Evolutionary conservation across 2,888 invertebrate genomes (phyloP), one percentile per base, ranked within the genome.

Genomic region (Gymnoscelis rufifasciata): DNA sequence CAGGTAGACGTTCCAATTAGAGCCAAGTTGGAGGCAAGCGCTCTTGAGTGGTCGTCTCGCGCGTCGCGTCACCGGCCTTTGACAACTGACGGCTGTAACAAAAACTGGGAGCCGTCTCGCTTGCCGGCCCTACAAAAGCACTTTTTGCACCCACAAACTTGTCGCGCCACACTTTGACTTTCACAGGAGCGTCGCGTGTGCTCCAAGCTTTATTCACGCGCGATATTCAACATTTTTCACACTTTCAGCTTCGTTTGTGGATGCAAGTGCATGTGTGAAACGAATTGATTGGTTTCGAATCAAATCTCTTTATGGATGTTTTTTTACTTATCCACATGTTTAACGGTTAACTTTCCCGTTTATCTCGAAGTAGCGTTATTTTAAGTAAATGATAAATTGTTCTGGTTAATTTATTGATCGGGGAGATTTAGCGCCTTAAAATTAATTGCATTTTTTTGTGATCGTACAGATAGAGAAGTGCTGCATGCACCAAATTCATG

Each of bases 1-100:
- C 87, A 87, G 87, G 87, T 88, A 83, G 81, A 78, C 77, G 72
- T 81, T 58, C 86, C 88, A 87, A 87, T 88, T 87, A 88, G 83
- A 78, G 80, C 62, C 31, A 31, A 31, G 31, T 31, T 12, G 31
- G 31, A 31, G n/a, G 31, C 71, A 70, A 74, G 71, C 77, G 74
- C 70, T 71, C 75, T 78, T 72, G 75, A 83, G 78, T 72, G 72
- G 77, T 56, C 69, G 77, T 68, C 71, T 77, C 73, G 71, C 74
- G 77, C 69, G 71, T 71, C 74, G 78, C 80, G 79, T 83, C 84
- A 78, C 73, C 73, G 75, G 71, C 73, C 78, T 80, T 83, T 81
- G 83, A 80, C 74, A 43, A 43, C 37, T 50, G 50, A 50, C 50
- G 76, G 74, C 65, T 60, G 60, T 65, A 41, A 76, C 80, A 87